Conservation (phyloP, 1,140 invertebrate genomes). For the Protaetia brevitarsis region DNA sequence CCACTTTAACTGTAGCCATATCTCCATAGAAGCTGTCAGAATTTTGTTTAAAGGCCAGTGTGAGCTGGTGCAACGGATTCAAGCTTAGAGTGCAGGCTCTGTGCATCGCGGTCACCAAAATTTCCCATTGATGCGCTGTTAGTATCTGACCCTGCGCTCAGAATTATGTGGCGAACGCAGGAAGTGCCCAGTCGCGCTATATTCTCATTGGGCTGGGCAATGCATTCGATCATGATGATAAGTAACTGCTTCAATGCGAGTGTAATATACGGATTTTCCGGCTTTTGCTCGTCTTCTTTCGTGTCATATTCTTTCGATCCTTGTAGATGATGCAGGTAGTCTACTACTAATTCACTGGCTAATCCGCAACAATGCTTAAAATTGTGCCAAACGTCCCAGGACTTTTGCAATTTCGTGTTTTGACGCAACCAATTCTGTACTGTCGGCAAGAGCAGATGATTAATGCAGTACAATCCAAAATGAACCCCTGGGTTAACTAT, state of each 20-base stretch:
- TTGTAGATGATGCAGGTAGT: constrained; percentile 66
- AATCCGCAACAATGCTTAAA: constrained; percentile 93
- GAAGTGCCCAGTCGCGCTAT: constrained; percentile 89
- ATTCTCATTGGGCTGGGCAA: constrained; percentile 82
- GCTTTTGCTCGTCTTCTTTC: constrained; percentile 37
- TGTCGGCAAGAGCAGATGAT: constrained; percentile 83
- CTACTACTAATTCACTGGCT: constrained; percentile 85
- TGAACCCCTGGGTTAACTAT: constrained; percentile 73
- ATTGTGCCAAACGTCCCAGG: constrained; percentile 77
- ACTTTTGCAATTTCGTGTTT: constrained; percentile 61
- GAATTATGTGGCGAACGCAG: constrained; percentile 83
- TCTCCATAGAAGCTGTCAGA: constrained; percentile 93
- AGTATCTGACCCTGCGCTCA: constrained; percentile 77
- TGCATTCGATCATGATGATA: constrained; percentile 84
- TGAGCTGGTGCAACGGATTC: constrained; percentile 78
- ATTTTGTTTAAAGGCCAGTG: constrained; percentile 80
- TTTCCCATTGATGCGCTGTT: constrained; percentile 79
- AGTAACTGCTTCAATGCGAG: constrained; percentile 83
- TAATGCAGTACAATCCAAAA: constrained; percentile 86
- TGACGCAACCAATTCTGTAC: constrained; percentile 86
- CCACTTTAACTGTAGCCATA: constrained; percentile 88
- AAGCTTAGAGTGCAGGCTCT: constrained; percentile 79
- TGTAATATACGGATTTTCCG: constrained; percentile 61
- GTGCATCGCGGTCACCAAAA: constrained; percentile 74
- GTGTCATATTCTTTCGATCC: constrained; percentile 43